Percentiles rank a stretch among this genome's conserved stretches.
phyloP scores from a whole-genome alignment of 2,113 vertebrate genomes.

The Salvator merianae region DNA sequence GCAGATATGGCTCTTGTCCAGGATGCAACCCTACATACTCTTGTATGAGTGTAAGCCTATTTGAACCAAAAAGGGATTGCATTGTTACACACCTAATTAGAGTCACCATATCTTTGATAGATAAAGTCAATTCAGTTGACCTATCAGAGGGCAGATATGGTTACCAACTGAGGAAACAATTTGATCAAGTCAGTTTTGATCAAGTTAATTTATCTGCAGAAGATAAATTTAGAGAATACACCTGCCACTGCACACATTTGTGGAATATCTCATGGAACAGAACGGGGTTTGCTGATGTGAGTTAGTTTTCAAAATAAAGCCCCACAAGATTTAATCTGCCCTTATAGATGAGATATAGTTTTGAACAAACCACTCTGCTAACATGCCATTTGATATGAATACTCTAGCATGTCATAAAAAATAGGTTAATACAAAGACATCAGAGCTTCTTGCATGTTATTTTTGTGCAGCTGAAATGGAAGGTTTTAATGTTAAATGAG shows the following conservation, averaged over 20 bases:
- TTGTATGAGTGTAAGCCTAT: background rate
- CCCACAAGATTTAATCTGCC: background rate
- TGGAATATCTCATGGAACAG: background rate
- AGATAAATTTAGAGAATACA: background rate
- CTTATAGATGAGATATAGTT: background rate
- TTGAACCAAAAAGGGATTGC: background rate
- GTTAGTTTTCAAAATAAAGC: background rate
- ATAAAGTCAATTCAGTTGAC: background rate
- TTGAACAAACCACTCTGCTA: conserved; percentile 22
- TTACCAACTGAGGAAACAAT: background rate
- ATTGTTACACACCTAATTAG: background rate
- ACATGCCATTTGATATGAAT: background rate
- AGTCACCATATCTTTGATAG: conserved; percentile 2
- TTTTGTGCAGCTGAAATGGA: background rate
- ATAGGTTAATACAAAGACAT: background rate
- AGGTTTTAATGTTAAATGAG: background rate
- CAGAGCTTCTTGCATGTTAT: background rate
- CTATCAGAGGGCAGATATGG: background rate
- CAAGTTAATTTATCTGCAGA: background rate
- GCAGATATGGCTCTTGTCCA: background rate
- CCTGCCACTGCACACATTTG: background rate
- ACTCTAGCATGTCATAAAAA: background rate
- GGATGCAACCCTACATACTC: background rate
- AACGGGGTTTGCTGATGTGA: background rate
- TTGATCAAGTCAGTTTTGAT: background rate